phyloP scores from a whole-genome alignment of 1,140 invertebrate genomes.

The Hirudo medicinalis region DNA sequence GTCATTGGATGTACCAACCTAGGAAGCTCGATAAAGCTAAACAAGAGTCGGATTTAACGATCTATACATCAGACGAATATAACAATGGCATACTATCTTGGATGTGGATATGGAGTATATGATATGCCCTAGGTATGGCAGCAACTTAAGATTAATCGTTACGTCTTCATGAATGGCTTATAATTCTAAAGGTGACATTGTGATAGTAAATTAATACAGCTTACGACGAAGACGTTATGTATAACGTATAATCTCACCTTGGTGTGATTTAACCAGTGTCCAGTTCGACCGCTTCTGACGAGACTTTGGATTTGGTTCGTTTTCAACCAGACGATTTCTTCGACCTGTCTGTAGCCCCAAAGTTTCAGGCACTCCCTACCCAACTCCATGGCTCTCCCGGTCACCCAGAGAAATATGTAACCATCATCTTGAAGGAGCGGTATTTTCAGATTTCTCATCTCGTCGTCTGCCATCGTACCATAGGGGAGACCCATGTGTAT shows the following conservation, averaged over 20 bases:
- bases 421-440: conserved; percentile 84
- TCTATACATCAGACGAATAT: too few relatives aligned
- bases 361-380: conserved; percentile 47
- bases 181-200: too few relatives aligned
- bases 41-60: too few relatives aligned
- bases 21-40: too few relatives aligned
- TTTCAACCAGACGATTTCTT: conserved; percentile 98
- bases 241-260: conserved; percentile 44
- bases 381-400: conserved; percentile 88
- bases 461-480: conserved; percentile 95
- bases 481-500: conserved; percentile 97
- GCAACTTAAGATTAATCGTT: too few relatives aligned
- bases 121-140: too few relatives aligned
- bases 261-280: conserved; percentile 96
- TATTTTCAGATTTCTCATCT: conserved; percentile 87
- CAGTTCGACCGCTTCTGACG: conserved; percentile 85
- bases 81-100: too few relatives aligned
- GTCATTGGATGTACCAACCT: too few relatives aligned
- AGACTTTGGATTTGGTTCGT: conserved; percentile 94
- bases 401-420: conserved; percentile 93
- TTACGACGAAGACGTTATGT: too few relatives aligned
- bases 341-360: conserved; percentile 71
- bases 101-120: too few relatives aligned
- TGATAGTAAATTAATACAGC: too few relatives aligned
- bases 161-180: too few relatives aligned